A percentile compares a stretch with the other conserved stretches of the same genome.
phyloP scores from a whole-genome alignment of 2,797 vertebrate species.

The Etheostoma perlongum region DNA sequence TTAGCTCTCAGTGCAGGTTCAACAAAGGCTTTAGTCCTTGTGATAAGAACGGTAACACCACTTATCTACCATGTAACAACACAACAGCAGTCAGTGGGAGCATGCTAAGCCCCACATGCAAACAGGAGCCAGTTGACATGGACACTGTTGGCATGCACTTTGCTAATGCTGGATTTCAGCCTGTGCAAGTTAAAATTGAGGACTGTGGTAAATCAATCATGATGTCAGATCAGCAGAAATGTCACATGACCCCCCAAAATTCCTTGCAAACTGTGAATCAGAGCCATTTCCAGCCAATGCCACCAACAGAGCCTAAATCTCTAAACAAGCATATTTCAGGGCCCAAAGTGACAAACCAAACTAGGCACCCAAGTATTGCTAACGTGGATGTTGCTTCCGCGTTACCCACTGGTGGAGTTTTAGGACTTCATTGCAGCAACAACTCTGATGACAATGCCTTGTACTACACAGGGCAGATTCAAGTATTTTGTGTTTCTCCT shows the following conservation, averaged over 20 bases:
- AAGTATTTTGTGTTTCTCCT: constrained; percentile 79
- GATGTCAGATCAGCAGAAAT: constrained; percentile 79
- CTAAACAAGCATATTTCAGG: constrained; percentile 73
- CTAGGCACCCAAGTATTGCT: constrained; percentile 75
- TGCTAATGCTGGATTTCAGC: constrained; percentile 76
- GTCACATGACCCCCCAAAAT: constrained; percentile 80
- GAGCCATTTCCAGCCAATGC: constrained; percentile 84
- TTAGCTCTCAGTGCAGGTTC: constrained; percentile 74
- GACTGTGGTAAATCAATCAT: constrained; percentile 67
- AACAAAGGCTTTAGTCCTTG: constrained; percentile 69
- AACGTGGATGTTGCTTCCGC: constrained; percentile 77
- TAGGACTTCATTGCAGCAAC: constrained; percentile 4
- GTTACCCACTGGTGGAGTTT: constrained; percentile 52
- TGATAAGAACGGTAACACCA: constrained; percentile 68
- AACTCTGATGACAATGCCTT: constrained; percentile 71
- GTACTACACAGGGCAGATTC: constrained; percentile 92
- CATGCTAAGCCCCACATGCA: constrained; percentile 53
- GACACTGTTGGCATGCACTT: constrained; percentile 59
- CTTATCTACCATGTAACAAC: constrained; percentile 78
- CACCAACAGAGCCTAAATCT: constrained; percentile 81
- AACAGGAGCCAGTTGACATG: constrained; percentile 63
- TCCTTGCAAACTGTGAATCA: constrained; percentile 68
- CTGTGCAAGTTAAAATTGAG: constrained; percentile 57
- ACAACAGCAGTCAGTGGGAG: constrained; percentile 42
- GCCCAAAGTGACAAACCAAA: constrained; percentile 79